A percentile compares a stretch with the other conserved stretches of the same genome.
phyloP scores from a whole-genome alignment of 1,140 invertebrate genomes.

The Drosophila sechellia region DNA sequence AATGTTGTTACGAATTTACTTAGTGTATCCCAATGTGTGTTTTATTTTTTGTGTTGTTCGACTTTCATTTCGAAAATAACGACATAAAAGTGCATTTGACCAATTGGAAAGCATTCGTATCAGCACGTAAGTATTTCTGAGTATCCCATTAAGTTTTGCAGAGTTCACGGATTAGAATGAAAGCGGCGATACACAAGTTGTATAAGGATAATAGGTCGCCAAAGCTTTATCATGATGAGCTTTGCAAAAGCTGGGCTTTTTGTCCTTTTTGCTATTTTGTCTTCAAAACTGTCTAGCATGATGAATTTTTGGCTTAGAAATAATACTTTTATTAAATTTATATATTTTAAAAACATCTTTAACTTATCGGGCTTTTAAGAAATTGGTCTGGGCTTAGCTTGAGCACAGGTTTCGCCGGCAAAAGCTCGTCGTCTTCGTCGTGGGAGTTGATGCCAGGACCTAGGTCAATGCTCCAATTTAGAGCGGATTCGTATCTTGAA shows the following conservation, averaged over 20 bases:
- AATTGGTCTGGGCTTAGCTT: neutral
- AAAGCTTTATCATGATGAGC: neutral
- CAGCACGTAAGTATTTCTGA: neutral
- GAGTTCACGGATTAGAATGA: neutral
- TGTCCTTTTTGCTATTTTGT: neutral
- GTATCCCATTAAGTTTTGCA: neutral
- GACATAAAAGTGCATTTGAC: too few relatives aligned
- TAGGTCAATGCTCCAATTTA: constrained; percentile 4
- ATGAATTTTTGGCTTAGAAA: neutral
- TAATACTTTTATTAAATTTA: neutral
- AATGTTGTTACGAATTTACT: constrained; percentile 7
- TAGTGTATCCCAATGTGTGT: neutral
- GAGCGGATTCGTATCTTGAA: neutral
- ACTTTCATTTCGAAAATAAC: too few relatives aligned
- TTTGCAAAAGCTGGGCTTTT: neutral
- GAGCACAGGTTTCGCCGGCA: neutral
- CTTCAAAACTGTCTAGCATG: neutral
- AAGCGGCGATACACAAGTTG: neutral
- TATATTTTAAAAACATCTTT: neutral
- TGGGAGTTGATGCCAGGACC: neutral
- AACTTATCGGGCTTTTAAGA: too few relatives aligned
- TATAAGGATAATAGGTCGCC: neutral
- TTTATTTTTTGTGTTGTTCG: neutral
- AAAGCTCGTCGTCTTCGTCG: neutral
- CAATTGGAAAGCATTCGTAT: too few relatives aligned